phyloP scores from a whole-genome alignment of 2,797 vertebrate genomes.

The Stomatorhinus walkeri region DNA sequence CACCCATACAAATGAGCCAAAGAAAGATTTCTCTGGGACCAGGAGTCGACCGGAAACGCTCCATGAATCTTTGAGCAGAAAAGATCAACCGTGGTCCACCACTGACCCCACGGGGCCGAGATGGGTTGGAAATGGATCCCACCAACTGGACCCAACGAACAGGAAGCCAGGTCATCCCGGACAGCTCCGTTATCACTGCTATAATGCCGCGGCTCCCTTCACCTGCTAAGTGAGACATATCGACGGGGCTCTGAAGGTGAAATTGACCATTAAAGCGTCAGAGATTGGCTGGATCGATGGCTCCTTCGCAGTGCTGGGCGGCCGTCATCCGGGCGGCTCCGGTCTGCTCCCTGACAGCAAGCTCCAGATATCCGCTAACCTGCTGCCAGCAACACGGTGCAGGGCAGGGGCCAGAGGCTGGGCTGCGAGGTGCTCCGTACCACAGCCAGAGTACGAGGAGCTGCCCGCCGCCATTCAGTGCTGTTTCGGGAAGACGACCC shows the following conservation, averaged over 20 bases:
- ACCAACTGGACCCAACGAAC: conserved; percentile 64
- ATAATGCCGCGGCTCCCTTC: background rate
- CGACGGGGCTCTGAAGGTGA: conserved; percentile 54
- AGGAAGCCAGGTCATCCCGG: conserved; percentile 47
- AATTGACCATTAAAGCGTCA: conserved; percentile 62
- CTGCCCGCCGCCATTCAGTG: no score
- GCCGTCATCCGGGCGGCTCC: background rate
- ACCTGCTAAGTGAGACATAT: conserved; percentile 43
- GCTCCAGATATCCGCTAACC: conserved; percentile 12
- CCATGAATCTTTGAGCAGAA: background rate
- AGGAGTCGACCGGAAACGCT: background rate
- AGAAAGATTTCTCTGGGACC: background rate
- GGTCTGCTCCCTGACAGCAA: background rate
- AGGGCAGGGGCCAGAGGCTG: background rate
- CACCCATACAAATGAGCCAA: background rate
- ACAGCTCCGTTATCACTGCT: background rate
- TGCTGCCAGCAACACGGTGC: background rate
- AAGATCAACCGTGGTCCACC: background rate
- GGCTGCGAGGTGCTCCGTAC: background rate
- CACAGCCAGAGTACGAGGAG: background rate
- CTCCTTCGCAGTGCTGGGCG: background rate
- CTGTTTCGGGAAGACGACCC: conserved; percentile 25
- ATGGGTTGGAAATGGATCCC: background rate
- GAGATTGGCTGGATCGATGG: conserved; percentile 54
- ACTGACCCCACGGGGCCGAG: background rate